A percentile compares a stretch with the other conserved stretches of the same genome.
Evolutionary conservation across 1,140 invertebrate species (phyloP).

Genomic region (Cepaea nemoralis): DNA sequence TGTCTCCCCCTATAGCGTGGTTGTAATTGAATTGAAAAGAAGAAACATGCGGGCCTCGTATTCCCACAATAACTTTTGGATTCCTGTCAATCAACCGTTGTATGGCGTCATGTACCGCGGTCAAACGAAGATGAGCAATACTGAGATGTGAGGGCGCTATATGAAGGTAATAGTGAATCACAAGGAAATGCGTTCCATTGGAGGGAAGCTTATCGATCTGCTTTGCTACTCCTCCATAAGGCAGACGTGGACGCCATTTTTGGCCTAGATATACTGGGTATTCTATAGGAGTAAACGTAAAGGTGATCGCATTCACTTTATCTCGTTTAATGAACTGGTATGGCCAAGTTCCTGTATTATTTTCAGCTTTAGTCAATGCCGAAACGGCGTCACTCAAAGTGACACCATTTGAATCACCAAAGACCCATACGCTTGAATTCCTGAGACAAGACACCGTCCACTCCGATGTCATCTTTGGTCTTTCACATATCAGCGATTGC

Average conservation of each 20-base stretch:
- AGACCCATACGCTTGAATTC: not conserved
- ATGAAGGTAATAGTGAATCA: conserved; percentile 19
- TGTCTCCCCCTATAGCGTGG: conserved; percentile 8
- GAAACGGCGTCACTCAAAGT: not conserved
- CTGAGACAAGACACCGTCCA: not conserved
- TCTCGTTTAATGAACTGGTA: too few species aligned
- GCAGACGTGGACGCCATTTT: not conserved
- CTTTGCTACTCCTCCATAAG: not conserved
- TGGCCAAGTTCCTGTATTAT: not conserved
- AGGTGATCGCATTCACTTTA: not conserved
- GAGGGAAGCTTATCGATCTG: not conserved
- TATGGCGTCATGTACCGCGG: not conserved
- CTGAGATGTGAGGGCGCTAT: not conserved
- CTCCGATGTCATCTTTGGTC: not conserved
- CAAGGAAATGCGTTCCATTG: not conserved
- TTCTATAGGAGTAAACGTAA: conserved; percentile 11
- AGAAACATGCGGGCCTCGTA: conserved; percentile 21
- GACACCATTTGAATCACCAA: conserved; percentile 20
- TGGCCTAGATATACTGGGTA: not conserved
- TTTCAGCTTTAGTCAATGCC: not conserved
- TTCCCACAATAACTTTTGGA: not conserved
- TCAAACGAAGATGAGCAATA: not conserved
- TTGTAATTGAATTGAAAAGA: not conserved
- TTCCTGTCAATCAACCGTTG: not conserved
- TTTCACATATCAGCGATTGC: not conserved